Evolutionary conservation across 2,888 invertebrate genomes (phyloP), one percentile per base, ranked within the genome.

Genomic region (Drosophila mettleri): DNA sequence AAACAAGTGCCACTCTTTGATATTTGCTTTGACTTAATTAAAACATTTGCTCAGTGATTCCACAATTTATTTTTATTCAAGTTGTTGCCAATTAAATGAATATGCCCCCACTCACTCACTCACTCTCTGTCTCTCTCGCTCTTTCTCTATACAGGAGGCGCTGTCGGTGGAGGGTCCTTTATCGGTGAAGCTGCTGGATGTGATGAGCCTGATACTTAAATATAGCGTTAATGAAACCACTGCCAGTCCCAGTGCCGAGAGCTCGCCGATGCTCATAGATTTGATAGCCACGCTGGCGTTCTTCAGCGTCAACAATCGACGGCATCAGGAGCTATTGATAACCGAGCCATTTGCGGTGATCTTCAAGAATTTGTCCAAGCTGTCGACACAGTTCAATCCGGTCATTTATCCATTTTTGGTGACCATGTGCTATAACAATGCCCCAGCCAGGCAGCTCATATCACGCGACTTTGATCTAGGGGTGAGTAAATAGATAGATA

Each of bases 351-450:
- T 89, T 83, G 89, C 90, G 63, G 86, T 86, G 75, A 91, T 92
- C 59, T 89, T 92, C 59, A 92, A 92, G 87, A 90, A 85, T 78
- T 78, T 92, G 87, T 87, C 90, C 67, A 92, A 92, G 84, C 79
- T 92, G 74, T 90, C 92, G 66, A 84, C 88, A 57, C 84, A 91
- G 61, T 92, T 91, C 27, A 89, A 92, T 84, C 89, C 91, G 58
- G 91, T 92, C 52, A 90, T 92, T 43, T 92, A 92, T 89, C 92
- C 92, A 52, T 91, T 92, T 65, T 76, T 92, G 77, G 90, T 92
- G 59, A 91, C 91, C 22, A 88, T 92, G 67, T 92, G 89, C 77
- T 90, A 87, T 77, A 89, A 91, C 75, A 92, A 92, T 90, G 78
- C 89, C 6, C 78, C 89, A 33, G 92, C 92, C 38, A 90, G 91